Conservation (phyloP, 2,888 invertebrate genomes). For the Agriopis marginaria region DNA sequence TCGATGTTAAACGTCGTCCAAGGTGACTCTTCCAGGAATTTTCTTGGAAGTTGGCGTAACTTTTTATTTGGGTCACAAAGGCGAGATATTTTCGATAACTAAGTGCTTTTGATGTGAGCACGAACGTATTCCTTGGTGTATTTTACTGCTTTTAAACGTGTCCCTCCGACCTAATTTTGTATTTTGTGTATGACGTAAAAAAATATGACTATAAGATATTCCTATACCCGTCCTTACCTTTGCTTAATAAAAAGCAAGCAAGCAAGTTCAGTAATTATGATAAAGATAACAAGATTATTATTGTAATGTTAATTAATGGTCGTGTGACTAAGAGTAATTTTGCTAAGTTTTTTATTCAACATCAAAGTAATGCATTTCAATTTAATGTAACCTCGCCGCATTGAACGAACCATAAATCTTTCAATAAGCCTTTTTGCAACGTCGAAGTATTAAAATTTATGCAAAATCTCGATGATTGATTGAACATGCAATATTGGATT, state of each 20-base stretch:
- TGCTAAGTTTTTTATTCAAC: no score
- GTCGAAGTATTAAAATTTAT: conserved; percentile 27
- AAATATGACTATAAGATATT: no score
- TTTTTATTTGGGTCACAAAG: conserved; percentile 35
- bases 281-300: neutral
- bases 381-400: neutral
- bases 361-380: neutral
- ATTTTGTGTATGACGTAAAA: no score
- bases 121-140: conserved; percentile 12
- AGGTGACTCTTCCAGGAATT: conserved; percentile 30
- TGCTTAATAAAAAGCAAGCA: no score
- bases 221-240: no score
- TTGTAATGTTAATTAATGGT: no score
- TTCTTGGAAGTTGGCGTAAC: conserved; percentile 36
- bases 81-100: conserved; percentile 19
- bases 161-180: conserved; percentile 5
- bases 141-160: conserved; percentile 27
- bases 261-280: neutral
- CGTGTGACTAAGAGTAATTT: no score
- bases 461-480: conserved; percentile 38
- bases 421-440: conserved; percentile 9
- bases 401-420: conserved; percentile 13
- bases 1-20: conserved; percentile 49
- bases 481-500: conserved; percentile 25
- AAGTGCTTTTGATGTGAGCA: conserved; percentile 28